phyloP scores from a whole-genome alignment of 2,113 vertebrate genomes.

The Austrofundulus limnaeus region DNA sequence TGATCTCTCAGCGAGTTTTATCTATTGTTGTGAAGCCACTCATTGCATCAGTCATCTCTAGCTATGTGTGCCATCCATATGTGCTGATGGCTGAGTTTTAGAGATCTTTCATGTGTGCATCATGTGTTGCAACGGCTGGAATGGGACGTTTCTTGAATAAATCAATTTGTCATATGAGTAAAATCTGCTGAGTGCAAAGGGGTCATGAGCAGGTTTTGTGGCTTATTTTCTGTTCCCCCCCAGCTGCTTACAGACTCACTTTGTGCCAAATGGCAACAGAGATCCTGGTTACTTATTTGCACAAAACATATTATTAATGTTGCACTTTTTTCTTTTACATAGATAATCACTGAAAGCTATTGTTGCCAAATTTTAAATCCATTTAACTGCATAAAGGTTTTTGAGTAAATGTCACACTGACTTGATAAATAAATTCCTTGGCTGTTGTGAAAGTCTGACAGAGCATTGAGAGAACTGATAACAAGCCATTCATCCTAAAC shows the following conservation, averaged over 20 bases:
- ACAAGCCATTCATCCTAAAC: conserved; percentile 31
- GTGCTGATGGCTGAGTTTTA: conserved; percentile 73
- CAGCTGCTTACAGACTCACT: conserved; percentile 19
- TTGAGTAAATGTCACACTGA: conserved; percentile 10
- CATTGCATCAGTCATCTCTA: conserved; percentile 57
- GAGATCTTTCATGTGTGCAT: conserved; percentile 71
- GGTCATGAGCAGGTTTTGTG: conserved; percentile 70
- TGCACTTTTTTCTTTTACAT: not conserved
- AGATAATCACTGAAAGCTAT: conserved; percentile 2
- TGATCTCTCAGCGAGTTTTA: conserved; percentile 12
- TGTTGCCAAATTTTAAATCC: not conserved
- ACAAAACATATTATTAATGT: not conserved
- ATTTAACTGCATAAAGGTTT: conserved; percentile 9
- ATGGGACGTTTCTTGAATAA: conserved; percentile 70
- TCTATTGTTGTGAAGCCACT: conserved; percentile 35
- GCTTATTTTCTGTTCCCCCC: conserved; percentile 52
- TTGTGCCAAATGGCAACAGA: conserved; percentile 27
- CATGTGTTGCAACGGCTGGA: conserved; percentile 73
- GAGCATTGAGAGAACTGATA: conserved; percentile 18
- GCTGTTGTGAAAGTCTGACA: not conserved
- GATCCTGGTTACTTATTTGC: conserved; percentile 29
- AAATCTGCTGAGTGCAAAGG: conserved; percentile 71
- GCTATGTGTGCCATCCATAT: conserved; percentile 68
- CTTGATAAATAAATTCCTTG: not conserved
- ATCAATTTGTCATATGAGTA: conserved; percentile 78